Percentiles rank a stretch among this genome's conserved stretches.
Conservation (phyloP, 2,797 vertebrate genomes). For the Enteromius mattozi region DNA sequence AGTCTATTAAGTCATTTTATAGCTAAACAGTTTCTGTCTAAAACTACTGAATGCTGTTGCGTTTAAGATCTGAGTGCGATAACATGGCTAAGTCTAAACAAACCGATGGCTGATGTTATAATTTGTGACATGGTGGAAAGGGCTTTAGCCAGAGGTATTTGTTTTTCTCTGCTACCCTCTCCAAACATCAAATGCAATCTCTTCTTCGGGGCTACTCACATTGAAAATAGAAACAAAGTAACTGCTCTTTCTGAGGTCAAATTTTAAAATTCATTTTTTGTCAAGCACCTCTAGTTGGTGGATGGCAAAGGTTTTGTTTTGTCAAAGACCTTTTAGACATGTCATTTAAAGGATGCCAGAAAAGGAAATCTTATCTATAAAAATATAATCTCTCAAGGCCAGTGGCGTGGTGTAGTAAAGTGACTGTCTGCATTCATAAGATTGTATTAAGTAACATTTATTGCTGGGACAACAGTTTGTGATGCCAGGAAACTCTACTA, state of each 20-base stretch:
- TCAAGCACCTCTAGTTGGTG: neutral
- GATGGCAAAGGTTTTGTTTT: neutral
- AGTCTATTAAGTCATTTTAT: neutral
- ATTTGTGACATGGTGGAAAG: conserved; percentile 43
- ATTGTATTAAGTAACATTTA: conserved; percentile 1
- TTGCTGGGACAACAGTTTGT: neutral
- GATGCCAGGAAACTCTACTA: neutral
- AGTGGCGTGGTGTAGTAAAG: neutral
- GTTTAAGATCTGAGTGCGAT: neutral
- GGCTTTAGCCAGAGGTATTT: conserved; percentile 29
- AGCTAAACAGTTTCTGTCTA: neutral
- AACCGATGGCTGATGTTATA: conserved; percentile 42
- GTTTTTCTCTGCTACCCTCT: conserved; percentile 19
- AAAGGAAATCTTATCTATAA: neutral
- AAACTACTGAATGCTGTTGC: neutral
- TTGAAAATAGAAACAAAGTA: conserved; percentile 8
- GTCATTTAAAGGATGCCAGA: neutral
- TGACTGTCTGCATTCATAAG: neutral
- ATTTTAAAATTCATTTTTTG: neutral
- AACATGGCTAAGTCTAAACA: conserved; percentile 3
- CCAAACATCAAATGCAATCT: conserved; percentile 32
- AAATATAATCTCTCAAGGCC: neutral
- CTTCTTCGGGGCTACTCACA: neutral
- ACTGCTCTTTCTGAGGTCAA: conserved; percentile 16
- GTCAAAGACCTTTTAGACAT: neutral